Evolutionary conservation across 2,113 vertebrate species (phyloP).

Genomic region (Alethe diademata): DNA sequence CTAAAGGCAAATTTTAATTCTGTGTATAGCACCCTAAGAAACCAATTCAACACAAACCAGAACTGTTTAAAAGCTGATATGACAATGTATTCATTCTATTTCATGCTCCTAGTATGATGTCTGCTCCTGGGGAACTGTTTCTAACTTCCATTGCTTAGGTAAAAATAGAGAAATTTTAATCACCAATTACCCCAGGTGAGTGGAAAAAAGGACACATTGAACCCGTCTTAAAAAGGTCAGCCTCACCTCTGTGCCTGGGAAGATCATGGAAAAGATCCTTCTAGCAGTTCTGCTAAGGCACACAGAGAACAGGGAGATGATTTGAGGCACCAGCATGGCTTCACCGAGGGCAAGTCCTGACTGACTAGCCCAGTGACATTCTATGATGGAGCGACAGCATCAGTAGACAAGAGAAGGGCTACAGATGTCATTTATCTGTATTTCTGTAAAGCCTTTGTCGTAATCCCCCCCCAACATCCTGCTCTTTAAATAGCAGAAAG

Average conservation of each 20-base stretch:
- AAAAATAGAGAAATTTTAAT: neutral
- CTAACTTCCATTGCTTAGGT: neutral
- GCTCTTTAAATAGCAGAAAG: neutral
- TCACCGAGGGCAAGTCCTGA: neutral
- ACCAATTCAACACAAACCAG: neutral
- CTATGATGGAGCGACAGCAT: neutral
- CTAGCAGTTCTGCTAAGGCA: neutral
- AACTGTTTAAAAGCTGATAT: neutral
- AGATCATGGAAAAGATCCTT: neutral
- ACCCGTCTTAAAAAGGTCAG: neutral
- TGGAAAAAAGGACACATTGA: neutral
- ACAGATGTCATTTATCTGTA: neutral
- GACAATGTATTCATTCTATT: neutral
- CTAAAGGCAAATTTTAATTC: neutral
- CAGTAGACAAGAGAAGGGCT: neutral
- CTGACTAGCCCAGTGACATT: neutral
- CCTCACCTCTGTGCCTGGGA: neutral
- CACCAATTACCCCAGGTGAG: neutral
- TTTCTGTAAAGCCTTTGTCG: neutral
- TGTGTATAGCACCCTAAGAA: neutral
- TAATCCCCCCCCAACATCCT: neutral
- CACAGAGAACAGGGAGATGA: neutral
- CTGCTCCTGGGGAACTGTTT: neutral
- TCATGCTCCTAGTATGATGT: neutral
- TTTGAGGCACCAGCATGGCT: fast-evolving